These are phyloP conservation scores for Acromyrmex echinatior DNA, from an alignment of 1,140 invertebrate species.

Conservation along the genomic window DNA sequence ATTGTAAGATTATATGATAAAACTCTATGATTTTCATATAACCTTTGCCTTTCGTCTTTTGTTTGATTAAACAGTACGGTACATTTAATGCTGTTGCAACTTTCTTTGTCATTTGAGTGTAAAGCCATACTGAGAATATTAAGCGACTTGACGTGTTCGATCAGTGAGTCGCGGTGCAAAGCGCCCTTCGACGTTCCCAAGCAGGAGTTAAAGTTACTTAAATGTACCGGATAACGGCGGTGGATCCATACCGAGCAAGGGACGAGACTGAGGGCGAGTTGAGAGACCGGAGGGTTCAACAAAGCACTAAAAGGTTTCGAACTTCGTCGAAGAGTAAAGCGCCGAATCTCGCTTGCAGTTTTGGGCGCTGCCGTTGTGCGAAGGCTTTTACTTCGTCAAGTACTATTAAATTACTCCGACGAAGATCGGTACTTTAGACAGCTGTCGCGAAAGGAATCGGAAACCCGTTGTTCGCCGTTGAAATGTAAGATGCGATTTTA, in stretches of 20 bases:
- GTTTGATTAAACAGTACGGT: conserved; percentile 12
- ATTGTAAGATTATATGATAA: background rate
- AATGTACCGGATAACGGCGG: conserved; percentile 74
- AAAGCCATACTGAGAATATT: conserved; percentile 57
- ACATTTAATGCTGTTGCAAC: background rate
- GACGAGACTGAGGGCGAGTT: conserved; percentile 58
- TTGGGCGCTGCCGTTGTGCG: conserved; percentile 54
- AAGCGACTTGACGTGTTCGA: conserved; percentile 45
- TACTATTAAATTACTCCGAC: conserved; percentile 48
- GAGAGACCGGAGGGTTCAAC: conserved; percentile 65
- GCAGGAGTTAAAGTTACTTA: conserved; percentile 80
- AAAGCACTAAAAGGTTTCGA: conserved; percentile 71
- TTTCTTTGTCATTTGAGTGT: conserved; percentile 45
- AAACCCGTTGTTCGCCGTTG: conserved; percentile 54
- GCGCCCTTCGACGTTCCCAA: conserved; percentile 51
- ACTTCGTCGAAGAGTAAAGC: conserved; percentile 59
- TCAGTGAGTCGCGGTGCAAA: conserved; percentile 51
- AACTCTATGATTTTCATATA: background rate
- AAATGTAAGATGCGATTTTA: conserved; percentile 55
- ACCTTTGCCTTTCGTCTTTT: background rate
- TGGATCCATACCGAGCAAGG: conserved; percentile 53
- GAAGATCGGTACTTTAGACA: conserved; percentile 51
- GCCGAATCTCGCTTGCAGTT: conserved; percentile 62
- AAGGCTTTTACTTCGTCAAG: conserved; percentile 39
- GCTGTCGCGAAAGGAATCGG: conserved; percentile 62